Base-by-base conservation (phyloP, 2,797 vertebrate species). In the Macrochelys suwanniensis region DNA sequence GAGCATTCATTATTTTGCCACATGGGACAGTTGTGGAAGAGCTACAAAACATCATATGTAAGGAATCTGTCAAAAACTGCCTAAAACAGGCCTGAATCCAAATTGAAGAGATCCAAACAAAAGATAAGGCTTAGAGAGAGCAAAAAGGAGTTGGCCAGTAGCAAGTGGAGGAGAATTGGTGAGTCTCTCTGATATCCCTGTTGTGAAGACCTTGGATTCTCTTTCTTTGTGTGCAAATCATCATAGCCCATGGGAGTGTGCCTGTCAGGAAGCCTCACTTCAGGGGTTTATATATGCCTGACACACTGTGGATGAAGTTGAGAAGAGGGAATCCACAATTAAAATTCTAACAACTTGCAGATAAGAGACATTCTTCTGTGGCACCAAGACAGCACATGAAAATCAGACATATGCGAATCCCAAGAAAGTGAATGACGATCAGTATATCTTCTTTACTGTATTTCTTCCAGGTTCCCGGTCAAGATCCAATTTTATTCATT, bases 71-170 rank as follows among this genome's bases (percentile, higher is more conserved):
- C 6, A 47, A 92, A 89, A 87, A 86, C 47, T 92, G 13, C 79
- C n/a, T 91, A 82, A 82, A 88, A 84, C 80, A 96, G 89, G 85
- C 92, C 80, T 57, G 68, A 16, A 3, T 97, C 92, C 94, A 97
- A 97, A 47, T 92, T 80, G 94, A 97, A 94, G 86, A 51, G 7
- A 68, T 90, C 51, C 90, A 95, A 97, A 28, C 95, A 86, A 94
- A 97, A 96, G 71, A 90, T 54, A 97, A 96, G 89, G 82, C 92
- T 49, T 51, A 88, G 80, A 92, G 85, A 93, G 87, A 94, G 76
- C 84, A 87, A 96, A 92, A 95, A 95, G 76, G 86, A 96, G 92
- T 21, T 61, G 80, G 93, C 96, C 77, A 82, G 37, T 93, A 95
- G 56, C 84, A 93, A 90, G 42, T 81, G 85, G 93, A 91, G 88